Evolutionary conservation across 2,113 vertebrate species (phyloP), one percentile per base, ranked within the genome.

Genomic region (Nipponia nippon): DNA sequence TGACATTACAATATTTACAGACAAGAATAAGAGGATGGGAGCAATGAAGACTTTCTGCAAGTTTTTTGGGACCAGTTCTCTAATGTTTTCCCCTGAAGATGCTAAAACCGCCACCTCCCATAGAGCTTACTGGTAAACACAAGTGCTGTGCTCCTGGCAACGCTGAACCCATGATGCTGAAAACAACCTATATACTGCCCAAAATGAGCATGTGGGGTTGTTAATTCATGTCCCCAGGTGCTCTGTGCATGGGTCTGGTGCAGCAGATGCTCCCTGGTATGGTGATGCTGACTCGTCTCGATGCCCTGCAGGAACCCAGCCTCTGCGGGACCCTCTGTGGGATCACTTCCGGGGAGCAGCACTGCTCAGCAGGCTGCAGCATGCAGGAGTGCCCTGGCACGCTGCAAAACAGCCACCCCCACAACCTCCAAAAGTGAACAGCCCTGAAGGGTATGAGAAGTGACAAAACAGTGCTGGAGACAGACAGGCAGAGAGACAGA

Each of bases 161-260:
- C 52, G 22, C 29, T 15, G 38, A 73, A 11, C 7, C 27, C 20
- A 36, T 3, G 17, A 36, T 7, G 6, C 25, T 83, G 58, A 42
- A 67, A 75, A 38, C 34, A 52, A 50, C 47, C 23, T 29, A 12
- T 17, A 38, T 4, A 16, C 7, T 53, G 36, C 34, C 77, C 1
- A 0, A 71, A 85, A 42, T 13, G 26, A 81, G 63, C 53, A 47
- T 0, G 15, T 18, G 53, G 47, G 30, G 22, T 1, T 88, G 18
- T 42, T 76, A 80, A 56, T 32, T 52, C 44, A 47, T 8, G 4
- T 32, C 50, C 75, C 30, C 38, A 18, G 40, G 2, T 49, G 46
- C 29, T 72, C 62, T 79, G 77, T 62, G 53, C 49, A 14, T 7
- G 16, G 47, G 4, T 26, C 42, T 66, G 85, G 32, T 76, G 69